Evolutionary conservation across 2,888 invertebrate species (phyloP).

Genomic region (Cephonodes hylas): DNA sequence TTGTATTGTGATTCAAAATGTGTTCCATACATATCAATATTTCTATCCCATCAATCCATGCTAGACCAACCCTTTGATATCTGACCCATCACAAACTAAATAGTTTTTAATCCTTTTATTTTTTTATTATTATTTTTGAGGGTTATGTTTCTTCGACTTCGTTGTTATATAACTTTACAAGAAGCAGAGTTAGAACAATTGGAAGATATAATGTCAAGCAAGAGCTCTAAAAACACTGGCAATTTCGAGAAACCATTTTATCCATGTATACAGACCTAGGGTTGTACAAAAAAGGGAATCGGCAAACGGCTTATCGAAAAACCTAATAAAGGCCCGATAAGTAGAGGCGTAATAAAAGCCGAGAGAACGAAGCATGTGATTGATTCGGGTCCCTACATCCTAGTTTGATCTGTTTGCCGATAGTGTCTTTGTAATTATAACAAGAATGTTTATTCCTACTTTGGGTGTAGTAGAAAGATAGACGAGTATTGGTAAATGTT

Average conservation of each 20-base stretch:
- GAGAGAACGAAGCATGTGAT: not conserved
- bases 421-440: not conserved
- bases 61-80: no score
- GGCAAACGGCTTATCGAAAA: not conserved
- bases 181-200: no score
- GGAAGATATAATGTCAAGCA: no score
- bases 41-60: no score
- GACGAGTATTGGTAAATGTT: not conserved
- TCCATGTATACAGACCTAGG: not conserved
- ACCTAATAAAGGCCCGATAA: conserved; percentile 3
- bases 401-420: not conserved
- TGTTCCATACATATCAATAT: no score
- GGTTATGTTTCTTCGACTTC: no score
- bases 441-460: not conserved
- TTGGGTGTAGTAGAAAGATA: not conserved
- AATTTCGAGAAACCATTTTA: not conserved
- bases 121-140: no score
- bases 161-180: no score
- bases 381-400: not conserved
- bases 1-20: no score
- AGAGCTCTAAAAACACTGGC: not conserved
- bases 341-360: not conserved
- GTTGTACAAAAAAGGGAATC: not conserved
- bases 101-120: no score
- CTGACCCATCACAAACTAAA: no score